These are phyloP conservation scores for Stegostoma tigrinum DNA, from an alignment of 2,113 vertebrate genomes.

Conservation along the genomic window DNA sequence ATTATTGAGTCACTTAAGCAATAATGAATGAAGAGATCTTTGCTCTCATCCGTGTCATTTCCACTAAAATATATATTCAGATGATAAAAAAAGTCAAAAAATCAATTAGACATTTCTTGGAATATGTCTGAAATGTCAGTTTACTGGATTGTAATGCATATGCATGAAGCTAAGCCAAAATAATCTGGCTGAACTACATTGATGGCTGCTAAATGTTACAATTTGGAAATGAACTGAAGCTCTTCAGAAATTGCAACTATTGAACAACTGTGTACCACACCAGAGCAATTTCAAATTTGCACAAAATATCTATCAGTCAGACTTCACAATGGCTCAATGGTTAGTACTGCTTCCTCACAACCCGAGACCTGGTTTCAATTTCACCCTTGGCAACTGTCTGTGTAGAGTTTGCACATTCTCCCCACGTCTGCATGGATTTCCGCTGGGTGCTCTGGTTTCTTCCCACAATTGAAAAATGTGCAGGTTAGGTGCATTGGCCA, in stretches of 20 bases:
- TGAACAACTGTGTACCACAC: not conserved
- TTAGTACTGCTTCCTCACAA: too few relatives aligned
- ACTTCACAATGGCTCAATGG: not conserved
- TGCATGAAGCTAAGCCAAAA: not conserved
- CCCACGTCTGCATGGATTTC: too few relatives aligned
- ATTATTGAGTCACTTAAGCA: slow-evolving; percentile 14
- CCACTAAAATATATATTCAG: slow-evolving; percentile 31
- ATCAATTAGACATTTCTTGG: slow-evolving; percentile 21
- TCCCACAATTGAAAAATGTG: too few relatives aligned
- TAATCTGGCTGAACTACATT: not conserved
- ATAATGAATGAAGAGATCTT: slow-evolving; percentile 27
- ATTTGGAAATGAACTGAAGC: not conserved
- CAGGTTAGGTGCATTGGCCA: too few relatives aligned
- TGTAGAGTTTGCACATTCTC: too few relatives aligned
- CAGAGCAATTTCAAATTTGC: slow-evolving; percentile 4
- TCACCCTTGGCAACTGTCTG: too few relatives aligned
- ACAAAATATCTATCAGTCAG: not conserved
- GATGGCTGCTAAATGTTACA: not conserved
- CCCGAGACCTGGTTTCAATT: too few relatives aligned
- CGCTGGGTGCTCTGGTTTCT: too few relatives aligned
- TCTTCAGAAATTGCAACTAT: slow-evolving; percentile 1
- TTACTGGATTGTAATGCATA: not conserved
- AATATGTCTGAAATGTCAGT: not conserved
- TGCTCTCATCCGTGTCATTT: not conserved
- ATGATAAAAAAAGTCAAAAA: not conserved